These are phyloP conservation scores for Lepidotrigona ventralis DNA, from an alignment of 1,140 invertebrate species.

Conservation along the genomic window DNA sequence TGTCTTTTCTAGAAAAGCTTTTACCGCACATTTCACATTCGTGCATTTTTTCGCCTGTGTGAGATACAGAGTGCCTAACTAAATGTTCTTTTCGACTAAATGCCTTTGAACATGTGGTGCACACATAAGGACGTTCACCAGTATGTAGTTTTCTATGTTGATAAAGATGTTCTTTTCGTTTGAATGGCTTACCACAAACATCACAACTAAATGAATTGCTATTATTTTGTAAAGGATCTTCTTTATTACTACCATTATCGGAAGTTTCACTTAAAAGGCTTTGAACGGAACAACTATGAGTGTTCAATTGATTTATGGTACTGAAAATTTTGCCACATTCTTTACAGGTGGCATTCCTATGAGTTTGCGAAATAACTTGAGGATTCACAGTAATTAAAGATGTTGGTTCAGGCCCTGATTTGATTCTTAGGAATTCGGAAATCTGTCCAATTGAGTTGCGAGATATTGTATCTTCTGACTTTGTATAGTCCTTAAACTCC, in stretches of 20 bases:
- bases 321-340: constrained; percentile 76
- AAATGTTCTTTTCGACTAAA: constrained; percentile 88
- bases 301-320: constrained; percentile 68
- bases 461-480: constrained; percentile 72
- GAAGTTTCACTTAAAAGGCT: constrained; percentile 68
- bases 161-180: constrained; percentile 83
- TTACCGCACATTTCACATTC: constrained; percentile 89
- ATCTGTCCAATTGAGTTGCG: constrained; percentile 76
- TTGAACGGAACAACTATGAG: constrained; percentile 70
- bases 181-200: constrained; percentile 82
- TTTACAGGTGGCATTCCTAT: constrained; percentile 75
- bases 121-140: constrained; percentile 87
- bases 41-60: constrained; percentile 88
- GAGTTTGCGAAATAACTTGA: constrained; percentile 73
- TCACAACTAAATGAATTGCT: constrained; percentile 80
- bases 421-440: constrained; percentile 76
- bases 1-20: constrained; percentile 88
- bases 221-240: constrained; percentile 64
- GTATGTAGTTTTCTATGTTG: constrained; percentile 87
- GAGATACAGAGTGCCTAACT: constrained; percentile 86
- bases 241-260: constrained; percentile 64
- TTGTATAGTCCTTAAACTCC: constrained; percentile 74
- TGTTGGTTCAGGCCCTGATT: constrained; percentile 71
- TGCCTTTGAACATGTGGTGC: constrained; percentile 85
- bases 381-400: constrained; percentile 76